Percentiles rank a stretch among this genome's conserved stretches.
These are phyloP conservation scores for Physella acuta DNA, from an alignment of 1,140 invertebrate genomes.

Conservation along the genomic window DNA sequence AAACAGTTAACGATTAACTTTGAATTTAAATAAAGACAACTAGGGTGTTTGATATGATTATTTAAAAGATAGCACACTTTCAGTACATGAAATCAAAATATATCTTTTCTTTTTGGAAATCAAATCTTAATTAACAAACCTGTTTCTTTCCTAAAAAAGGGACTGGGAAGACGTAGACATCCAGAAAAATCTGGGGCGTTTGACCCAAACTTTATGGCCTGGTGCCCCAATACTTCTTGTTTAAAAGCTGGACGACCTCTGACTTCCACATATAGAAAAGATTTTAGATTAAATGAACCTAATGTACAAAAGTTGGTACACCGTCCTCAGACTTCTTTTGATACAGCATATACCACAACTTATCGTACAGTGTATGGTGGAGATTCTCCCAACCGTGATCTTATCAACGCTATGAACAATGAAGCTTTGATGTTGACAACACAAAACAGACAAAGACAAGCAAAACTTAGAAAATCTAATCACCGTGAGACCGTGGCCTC, in stretches of 20 bases:
- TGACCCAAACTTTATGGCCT: slow-evolving; percentile 50
- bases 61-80: not conserved
- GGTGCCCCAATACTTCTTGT: slow-evolving; percentile 48
- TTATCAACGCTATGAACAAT: slow-evolving; percentile 47
- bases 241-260: slow-evolving; percentile 41
- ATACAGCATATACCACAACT: slow-evolving; percentile 45
- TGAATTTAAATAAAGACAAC: no score
- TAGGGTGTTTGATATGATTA: not conserved
- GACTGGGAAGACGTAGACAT: slow-evolving; percentile 46
- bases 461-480: slow-evolving; percentile 35
- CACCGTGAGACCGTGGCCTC: slow-evolving; percentile 49
- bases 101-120: not conserved
- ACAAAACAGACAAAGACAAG: slow-evolving; percentile 36
- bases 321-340: slow-evolving; percentile 50
- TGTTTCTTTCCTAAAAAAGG: no score
- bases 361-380: slow-evolving; percentile 51
- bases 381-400: slow-evolving; percentile 40
- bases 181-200: slow-evolving; percentile 45
- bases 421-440: slow-evolving; percentile 43
- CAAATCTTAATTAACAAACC: not conserved
- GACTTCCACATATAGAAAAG: slow-evolving; percentile 45
- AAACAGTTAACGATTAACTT: not conserved
- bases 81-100: not conserved
- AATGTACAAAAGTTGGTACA: slow-evolving; percentile 40
- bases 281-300: slow-evolving; percentile 36